phyloP scores from a whole-genome alignment of 1,140 invertebrate genomes.

The Drosophila serrata region DNA sequence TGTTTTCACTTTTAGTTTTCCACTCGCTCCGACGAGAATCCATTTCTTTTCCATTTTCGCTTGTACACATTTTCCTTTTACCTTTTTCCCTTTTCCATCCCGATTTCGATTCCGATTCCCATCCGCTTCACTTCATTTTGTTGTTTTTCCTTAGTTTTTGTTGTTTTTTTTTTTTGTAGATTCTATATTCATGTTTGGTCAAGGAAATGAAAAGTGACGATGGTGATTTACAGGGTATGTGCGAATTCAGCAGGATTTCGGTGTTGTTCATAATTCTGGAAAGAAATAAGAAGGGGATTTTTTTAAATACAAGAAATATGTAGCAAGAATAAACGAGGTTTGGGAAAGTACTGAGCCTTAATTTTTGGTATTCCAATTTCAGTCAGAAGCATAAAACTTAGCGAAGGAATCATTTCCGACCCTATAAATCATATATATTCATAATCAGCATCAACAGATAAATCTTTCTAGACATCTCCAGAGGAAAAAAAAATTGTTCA shows the following conservation, averaged over 20 bases:
- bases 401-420: too few relatives aligned
- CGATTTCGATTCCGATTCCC: slow-evolving; percentile 1
- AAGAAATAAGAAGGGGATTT: background rate
- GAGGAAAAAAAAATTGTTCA: too few relatives aligned
- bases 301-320: background rate
- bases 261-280: background rate
- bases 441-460: too few relatives aligned
- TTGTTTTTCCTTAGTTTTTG: background rate
- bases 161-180: background rate
- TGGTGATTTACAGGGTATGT: slow-evolving; percentile 4
- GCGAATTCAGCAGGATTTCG: background rate
- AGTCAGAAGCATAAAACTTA: too few relatives aligned
- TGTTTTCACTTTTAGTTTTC: slow-evolving; percentile 48
- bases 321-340: accelerated
- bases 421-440: too few relatives aligned
- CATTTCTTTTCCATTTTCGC: background rate
- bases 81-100: background rate
- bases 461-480: too few relatives aligned
- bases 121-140: slow-evolving; percentile 9
- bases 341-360: too few relatives aligned
- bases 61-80: background rate
- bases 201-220: slow-evolving; percentile 23
- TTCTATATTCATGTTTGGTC: slow-evolving; percentile 35
- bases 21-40: background rate
- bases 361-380: too few relatives aligned